Conservation (phyloP, 92 coral and sea anemone genomes). For the Virgularia gustaviana region DNA sequence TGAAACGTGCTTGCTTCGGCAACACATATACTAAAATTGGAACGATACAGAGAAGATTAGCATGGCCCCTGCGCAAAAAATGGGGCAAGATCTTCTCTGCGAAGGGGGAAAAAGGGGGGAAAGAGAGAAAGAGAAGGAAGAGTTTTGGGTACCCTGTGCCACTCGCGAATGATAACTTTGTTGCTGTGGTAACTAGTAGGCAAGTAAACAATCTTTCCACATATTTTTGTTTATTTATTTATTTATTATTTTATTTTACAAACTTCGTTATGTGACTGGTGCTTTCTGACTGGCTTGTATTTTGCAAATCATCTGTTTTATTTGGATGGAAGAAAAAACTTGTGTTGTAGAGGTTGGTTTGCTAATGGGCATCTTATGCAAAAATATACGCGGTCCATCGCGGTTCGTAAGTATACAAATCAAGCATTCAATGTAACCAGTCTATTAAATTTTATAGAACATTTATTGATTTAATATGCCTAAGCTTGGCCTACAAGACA, state of each 20-base stretch:
- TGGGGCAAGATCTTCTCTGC: too few species aligned
- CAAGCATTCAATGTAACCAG: neutral
- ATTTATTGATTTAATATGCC: conserved; percentile 11
- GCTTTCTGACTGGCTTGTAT: too few species aligned
- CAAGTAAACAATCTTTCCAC: neutral
- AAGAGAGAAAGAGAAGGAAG: neutral
- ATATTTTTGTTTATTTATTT: neutral
- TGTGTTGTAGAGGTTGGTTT: too few species aligned
- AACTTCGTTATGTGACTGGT: too few species aligned
- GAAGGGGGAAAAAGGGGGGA: neutral
- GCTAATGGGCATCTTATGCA: too few species aligned
- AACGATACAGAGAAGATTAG: conserved; percentile 60
- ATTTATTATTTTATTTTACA: too few species aligned
- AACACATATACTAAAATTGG: conserved; percentile 57
- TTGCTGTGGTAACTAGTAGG: neutral
- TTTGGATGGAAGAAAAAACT: too few species aligned
- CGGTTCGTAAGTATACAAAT: neutral
- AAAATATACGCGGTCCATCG: neutral
- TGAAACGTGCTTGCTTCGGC: conserved; percentile 49
- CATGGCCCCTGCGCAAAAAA: conserved; percentile 63
- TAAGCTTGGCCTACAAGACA: conserved; percentile 3
- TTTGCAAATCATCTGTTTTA: too few species aligned
- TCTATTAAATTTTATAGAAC: too few species aligned
- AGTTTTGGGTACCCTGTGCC: neutral
- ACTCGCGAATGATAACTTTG: neutral